Base-by-base conservation (phyloP, 2,113 vertebrate genomes). In the Muntiacus reevesi region DNA sequence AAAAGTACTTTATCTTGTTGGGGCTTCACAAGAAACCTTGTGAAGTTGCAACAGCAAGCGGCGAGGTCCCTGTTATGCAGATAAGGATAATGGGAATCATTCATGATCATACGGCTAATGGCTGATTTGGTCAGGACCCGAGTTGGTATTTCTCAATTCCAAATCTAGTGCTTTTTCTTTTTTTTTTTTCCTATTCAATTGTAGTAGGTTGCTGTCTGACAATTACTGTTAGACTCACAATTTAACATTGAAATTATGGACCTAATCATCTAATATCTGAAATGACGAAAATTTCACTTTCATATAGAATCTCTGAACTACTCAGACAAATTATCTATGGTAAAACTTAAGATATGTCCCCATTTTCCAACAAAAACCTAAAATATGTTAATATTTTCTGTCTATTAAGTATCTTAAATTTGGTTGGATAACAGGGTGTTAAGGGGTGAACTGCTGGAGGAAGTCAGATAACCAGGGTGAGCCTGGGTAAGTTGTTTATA, bases 261-360 rank as follows among this genome's bases (percentile, higher is more conserved):
- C 28, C 23, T 55, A 55, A 76, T 36, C 21, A 23, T 87, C 40
- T 55, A 89, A 67, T 40, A 89, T 52, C 43, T 71, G 25, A n/a
- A 55, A 36, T 67, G 81, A 76, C 13, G 54, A 97, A 57, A 94
- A 57, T 25, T 23, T 60, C 47, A 23, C 55, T 83, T 87, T 83
- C 21, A 82, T 19, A 25, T 88, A 62, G 47, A 81, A 82, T 45
- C 2, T 71, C 45, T 87, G 27, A 54, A 28, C 55, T 78, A 71
- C 71, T 43, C 83, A 78, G 59, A 85, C 10, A 60, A 64, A 47
- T 94, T 45, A 59, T 17, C 23, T 25, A 23, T 40, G 36, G 40
- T 47, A 30, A 82, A 83, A 12, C 27, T 54, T 47, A 83, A 12
- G 16, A 11, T 47, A 2, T 85, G 6, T 40, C 64, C 10, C 36